Evolutionary conservation across 2,113 vertebrate genomes (phyloP), one percentile per base, ranked within the genome.

Genomic region (Bubo scandiacus): DNA sequence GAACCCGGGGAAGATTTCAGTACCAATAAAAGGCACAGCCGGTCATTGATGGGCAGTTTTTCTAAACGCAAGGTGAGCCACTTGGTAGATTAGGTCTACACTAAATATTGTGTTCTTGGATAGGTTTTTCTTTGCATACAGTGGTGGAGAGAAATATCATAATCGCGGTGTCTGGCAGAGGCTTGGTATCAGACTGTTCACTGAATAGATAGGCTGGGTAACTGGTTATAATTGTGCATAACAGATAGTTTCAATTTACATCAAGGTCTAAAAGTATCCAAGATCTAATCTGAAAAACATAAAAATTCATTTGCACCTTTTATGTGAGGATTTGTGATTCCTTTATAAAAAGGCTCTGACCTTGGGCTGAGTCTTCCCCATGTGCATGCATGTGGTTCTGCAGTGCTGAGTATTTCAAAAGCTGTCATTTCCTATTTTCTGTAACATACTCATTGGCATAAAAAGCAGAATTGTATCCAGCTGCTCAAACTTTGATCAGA

Each of bases 51-150:
- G 95, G 98, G 98, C 54, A 99, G 98, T 83, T 99, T 99, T 89
- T 99, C 99, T 65, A 99, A 98, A 92, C 98, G 98, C 94, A 99
- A 99, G 99, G 99, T 99, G 51, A 54, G 96, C 19, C 13, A 9
- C 36, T 36, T 18, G 3, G 8, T 16, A n/a, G 22, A 14, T 20
- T 5, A 29, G 14, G 0, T 51, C 81, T 86, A 23, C 77, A 21
- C n/a, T 32, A 25, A 2, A 9, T 7, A 7, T 26, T 15, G 15
- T 17, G 0, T 34, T 66, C 85, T 47, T 47, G 77, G 40, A 4
- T 36, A 26, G 57, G 5, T 12, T 10, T 38, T 19, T 12, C 30
- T 45, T 45, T 66, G 45, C 36, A 18, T 8, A 6, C 25, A 25
- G 11, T 15, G n/a, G 16, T 75, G 32, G 30, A 82, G 59, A 70